Evolutionary conservation across 2,113 vertebrate genomes (phyloP).

Genomic region (Craseonycteris thonglongyai): DNA sequence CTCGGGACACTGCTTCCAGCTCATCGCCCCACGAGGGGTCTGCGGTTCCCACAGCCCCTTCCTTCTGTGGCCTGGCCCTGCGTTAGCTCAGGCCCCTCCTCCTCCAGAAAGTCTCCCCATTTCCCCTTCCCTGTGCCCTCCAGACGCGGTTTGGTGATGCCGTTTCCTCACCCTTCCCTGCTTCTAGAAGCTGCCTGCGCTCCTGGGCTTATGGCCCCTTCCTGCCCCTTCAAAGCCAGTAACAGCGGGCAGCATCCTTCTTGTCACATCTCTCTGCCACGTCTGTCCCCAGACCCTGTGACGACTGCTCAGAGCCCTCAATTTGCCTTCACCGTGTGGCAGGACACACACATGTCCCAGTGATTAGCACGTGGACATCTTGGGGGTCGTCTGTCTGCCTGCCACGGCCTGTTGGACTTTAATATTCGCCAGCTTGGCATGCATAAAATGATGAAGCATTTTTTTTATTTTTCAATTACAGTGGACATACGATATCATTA

Average conservation of each 20-base stretch:
- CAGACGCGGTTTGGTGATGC: fast-evolving
- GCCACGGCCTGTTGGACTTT: neutral
- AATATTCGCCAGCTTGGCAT: neutral
- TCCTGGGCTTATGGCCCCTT: neutral
- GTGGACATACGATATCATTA: neutral
- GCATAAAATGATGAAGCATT: neutral
- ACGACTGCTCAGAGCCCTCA: too few relatives aligned
- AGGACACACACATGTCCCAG: fast-evolving
- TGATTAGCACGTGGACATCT: fast-evolving
- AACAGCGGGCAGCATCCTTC: neutral
- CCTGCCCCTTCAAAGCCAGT: neutral
- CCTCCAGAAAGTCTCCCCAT: neutral
- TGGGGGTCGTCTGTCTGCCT: neutral
- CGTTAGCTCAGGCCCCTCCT: neutral
- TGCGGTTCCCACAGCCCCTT: neutral
- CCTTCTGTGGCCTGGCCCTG: too few relatives aligned
- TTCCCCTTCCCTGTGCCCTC: neutral
- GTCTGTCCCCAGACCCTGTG: too few relatives aligned
- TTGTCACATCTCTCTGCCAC: neutral
- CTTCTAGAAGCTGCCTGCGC: neutral
- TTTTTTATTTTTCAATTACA: neutral
- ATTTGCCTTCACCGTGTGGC: fast-evolving
- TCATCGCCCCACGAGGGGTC: fast-evolving
- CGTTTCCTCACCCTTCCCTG: neutral
- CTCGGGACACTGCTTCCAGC: fast-evolving